A percentile compares a stretch with the other conserved stretches of the same genome.
These are phyloP conservation scores for Drosophila ironensis DNA, from an alignment of 1,140 invertebrate species.

Conservation along the genomic window DNA sequence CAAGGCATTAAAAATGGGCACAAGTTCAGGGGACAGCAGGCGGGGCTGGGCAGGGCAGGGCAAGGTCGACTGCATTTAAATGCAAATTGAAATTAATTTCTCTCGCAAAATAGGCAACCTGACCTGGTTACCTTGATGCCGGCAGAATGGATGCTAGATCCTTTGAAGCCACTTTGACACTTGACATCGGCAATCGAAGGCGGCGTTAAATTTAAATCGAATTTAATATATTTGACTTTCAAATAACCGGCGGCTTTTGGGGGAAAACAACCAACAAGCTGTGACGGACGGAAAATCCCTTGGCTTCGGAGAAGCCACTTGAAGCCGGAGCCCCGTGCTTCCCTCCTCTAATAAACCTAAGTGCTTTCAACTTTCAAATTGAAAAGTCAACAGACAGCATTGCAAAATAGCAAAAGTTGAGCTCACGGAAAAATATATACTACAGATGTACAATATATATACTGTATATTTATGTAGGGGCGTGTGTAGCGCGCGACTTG, in stretches of 20 bases:
- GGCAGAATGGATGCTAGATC: constrained; percentile 3
- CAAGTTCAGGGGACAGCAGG: constrained; percentile 8
- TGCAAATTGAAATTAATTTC: constrained; percentile 79
- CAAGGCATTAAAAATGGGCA: constrained; percentile 55
- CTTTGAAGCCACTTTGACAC: constrained; percentile 31
- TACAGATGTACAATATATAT: no score
- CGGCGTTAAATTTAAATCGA: constrained; percentile 36
- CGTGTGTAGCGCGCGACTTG: constrained; percentile 59
- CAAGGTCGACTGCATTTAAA: constrained; percentile 77
- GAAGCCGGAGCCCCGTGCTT: constrained; percentile 55
- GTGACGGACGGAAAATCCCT: constrained; percentile 39
- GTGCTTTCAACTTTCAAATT: constrained; percentile 79
- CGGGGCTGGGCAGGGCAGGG: constrained; percentile 9
- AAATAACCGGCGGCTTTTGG: neutral
- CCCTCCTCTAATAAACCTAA: constrained; percentile 76
- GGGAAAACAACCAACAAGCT: constrained; percentile 5
- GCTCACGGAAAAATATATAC: constrained; percentile 15
- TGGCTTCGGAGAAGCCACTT: constrained; percentile 50
- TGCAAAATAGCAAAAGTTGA: constrained; percentile 67
- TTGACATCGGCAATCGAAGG: constrained; percentile 22
- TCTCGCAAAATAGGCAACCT: constrained; percentile 44
- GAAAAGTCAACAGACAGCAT: constrained; percentile 77
- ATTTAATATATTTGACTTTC: constrained; percentile 19
- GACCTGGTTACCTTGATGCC: constrained; percentile 58
- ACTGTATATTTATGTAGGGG: no score